These are phyloP conservation scores for Pontoporia blainvillei DNA, from an alignment of 2,113 vertebrate species.

Conservation along the genomic window DNA sequence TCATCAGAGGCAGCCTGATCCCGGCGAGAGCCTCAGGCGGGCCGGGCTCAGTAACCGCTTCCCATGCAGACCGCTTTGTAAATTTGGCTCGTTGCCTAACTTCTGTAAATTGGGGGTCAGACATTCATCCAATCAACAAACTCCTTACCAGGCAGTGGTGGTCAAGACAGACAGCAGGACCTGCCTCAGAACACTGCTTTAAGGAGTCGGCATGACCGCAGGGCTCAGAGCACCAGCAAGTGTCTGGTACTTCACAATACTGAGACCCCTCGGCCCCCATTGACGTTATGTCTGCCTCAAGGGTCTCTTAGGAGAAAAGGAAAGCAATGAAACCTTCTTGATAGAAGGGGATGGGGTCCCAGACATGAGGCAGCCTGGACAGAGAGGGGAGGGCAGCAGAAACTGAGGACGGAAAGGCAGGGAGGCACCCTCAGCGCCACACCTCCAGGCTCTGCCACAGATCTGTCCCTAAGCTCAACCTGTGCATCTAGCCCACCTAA, in stretches of 20 bases:
- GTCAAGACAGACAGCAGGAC: not conserved
- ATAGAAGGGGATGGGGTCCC: not conserved
- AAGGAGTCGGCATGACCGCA: accelerated
- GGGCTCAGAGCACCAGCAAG: not conserved
- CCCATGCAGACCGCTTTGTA: not conserved
- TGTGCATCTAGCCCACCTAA: not conserved
- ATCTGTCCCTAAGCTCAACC: not conserved
- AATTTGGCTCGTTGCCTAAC: not conserved
- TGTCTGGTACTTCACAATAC: accelerated
- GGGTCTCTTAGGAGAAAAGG: not conserved
- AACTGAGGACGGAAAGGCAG: not conserved
- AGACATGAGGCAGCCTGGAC: not conserved
- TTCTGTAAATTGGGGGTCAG: not conserved
- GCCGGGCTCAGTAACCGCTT: too few species aligned
- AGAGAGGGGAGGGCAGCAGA: not conserved
- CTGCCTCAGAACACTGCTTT: not conserved
- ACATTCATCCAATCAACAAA: not conserved
- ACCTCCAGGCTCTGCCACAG: not conserved
- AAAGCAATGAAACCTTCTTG: not conserved
- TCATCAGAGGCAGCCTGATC: not conserved
- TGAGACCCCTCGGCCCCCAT: not conserved
- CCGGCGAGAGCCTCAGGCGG: not conserved
- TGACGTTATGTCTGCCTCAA: not conserved
- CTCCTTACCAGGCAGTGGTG: not conserved
- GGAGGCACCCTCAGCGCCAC: not conserved